phyloP scores from a whole-genome alignment of 2,888 invertebrate species.

The Leucania comma region DNA sequence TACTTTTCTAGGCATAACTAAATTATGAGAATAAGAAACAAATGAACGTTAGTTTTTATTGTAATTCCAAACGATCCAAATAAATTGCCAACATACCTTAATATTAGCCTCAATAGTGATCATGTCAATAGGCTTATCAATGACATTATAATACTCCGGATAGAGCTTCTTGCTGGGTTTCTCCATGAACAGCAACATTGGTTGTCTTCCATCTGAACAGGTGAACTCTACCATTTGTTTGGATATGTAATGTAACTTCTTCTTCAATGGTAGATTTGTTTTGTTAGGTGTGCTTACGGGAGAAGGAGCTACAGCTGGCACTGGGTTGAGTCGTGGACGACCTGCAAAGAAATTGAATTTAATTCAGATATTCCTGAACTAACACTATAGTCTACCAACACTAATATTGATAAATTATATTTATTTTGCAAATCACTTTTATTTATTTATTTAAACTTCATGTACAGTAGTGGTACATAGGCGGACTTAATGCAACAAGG shows the following conservation, averaged over 20 bases:
- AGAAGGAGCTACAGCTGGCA: slow-evolving; percentile 68
- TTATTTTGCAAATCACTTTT: too few species aligned
- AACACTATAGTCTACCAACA: too few species aligned
- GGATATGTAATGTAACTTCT: slow-evolving; percentile 95
- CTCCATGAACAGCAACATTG: slow-evolving; percentile 98
- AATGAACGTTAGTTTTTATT: too few species aligned
- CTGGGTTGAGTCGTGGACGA: slow-evolving; percentile 84
- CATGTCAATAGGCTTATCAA: slow-evolving; percentile 98
- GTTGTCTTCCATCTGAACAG: slow-evolving; percentile 94
- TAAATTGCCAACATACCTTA: slow-evolving; percentile 90
- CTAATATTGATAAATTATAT: too few species aligned
- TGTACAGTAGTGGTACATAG: too few species aligned
- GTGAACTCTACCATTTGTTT: slow-evolving; percentile 89
- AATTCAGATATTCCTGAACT: too few species aligned
- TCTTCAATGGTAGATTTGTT: slow-evolving; percentile 93
- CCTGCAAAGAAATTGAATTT: slow-evolving; percentile 70
- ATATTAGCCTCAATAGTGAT: slow-evolving; percentile 98
- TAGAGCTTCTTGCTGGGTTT: slow-evolving; percentile 98
- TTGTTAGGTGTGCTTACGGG: slow-evolving; percentile 73
- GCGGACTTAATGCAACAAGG: too few species aligned
- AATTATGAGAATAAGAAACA: too few species aligned
- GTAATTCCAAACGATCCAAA: too few species aligned
- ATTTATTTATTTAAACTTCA: too few species aligned
- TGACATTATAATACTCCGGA: slow-evolving; percentile 98
- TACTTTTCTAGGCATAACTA: too few species aligned